Evolutionary conservation across 2,797 vertebrate genomes (phyloP), one percentile per base, ranked within the genome.

Genomic region (Lycodopsis pacificus): DNA sequence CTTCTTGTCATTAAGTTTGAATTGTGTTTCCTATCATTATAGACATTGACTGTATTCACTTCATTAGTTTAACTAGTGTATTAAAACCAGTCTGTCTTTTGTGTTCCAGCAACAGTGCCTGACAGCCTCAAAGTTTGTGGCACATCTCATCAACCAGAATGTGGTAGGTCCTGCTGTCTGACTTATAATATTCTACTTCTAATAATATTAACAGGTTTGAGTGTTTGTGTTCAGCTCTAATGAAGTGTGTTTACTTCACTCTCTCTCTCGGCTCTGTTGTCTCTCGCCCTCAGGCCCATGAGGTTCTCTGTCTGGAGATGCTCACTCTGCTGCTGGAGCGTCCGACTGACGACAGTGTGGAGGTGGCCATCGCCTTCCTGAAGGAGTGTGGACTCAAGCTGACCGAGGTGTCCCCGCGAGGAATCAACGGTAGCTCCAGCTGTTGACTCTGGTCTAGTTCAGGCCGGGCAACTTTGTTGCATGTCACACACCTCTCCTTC

Each of bases 61-160:
- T 36, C 36, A 25, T 15, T 63, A 4, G 11, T 30, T 1, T 19
- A 12, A 19, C 2, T 17, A 1, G 15, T 57, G 19, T 70, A n/a
- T 49, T 49, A 49, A 49, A n/a, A 49, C 48, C 48, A n/a, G 48
- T 32, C 0, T 85, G 4, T 76, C 20, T 81, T 65, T 73, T 66
- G 4, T 87, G 81, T 93, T 95, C 2, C 89, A 99, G 98, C 97
- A 96, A 98, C 98, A 97, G 83, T 99, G 98, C 91, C 94, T 99
- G 69, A 98, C 98, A 0, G 95, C 98, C 76, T 98, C 98, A 27
- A 99, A 99, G 93, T 99, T 99, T 79, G 97, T 99, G 71, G 98
- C 96, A n/a, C 98, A 99, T 92, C 96, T 99, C 86, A 97, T 99
- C 95, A 99, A 99, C 94, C 98, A 99, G 94, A 99, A 99, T 32